Base-by-base conservation (phyloP, 2,113 vertebrate genomes). In the Aramus guarauna region DNA sequence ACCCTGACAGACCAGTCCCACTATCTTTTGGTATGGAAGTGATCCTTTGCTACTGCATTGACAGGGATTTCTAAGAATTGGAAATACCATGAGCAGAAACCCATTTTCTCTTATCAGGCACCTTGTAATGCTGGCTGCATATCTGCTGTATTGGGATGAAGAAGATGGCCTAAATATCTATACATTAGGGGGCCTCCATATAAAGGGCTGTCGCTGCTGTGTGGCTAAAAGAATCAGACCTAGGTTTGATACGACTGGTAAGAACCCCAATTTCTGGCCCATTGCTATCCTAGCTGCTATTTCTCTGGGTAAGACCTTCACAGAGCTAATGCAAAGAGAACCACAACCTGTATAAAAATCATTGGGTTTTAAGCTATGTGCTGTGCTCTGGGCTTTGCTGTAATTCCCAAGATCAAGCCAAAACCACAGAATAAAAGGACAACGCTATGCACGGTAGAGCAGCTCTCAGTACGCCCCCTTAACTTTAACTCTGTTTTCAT, bases 121-220 rank as follows among this genome's bases (percentile, higher is more conserved):
- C n/a, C 11, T 5, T 37, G 58, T 41, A 30, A 29, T 9, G 17
- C 9, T 36, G 62, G 12, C 67, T 79, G 15, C 7, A 10, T 9
- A 66, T 67, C 48, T 55, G 39, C 43, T 79, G 22, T 13, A 72
- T 9, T 1, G 1, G 74, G 29, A 48, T 43, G 45, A 18, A 77
- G 53, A 86, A 41, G 26, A n/a, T 15, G 66, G 32, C 16, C 50
- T 22, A 18, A 77, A 9, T 19, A 21, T 15, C 19, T 36, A 11
- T 6, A 15, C 18, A 3, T 26, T 19, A 23, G 11, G 63, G 23
- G 41, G 24, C 11, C 37, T 21, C 52, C 58, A 27, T 12, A 24
- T 8, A 45, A 66, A 75, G 9, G 13, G 8, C 3, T 43, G 16
- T 60, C 0, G 0, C 55, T 84, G n/a, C 37, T 56, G 7, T n/a